Conservation (phyloP, 2,113 vertebrate genomes). For the Dipodomys spectabilis region DNA sequence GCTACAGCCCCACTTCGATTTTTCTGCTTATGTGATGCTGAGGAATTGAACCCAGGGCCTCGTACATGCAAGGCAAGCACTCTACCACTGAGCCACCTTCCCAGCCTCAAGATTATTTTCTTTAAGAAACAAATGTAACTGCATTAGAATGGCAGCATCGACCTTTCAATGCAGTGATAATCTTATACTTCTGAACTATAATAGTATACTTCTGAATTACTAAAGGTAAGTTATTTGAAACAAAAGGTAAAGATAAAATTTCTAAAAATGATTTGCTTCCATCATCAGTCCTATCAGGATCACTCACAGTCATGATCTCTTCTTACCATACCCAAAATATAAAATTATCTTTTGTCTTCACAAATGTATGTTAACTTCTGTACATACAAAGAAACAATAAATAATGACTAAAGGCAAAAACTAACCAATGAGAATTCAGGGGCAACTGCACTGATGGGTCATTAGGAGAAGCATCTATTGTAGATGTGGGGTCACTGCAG, state of each 20-base stretch:
- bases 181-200: not conserved
- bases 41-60: too few relatives aligned
- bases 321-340: not conserved
- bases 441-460: not conserved
- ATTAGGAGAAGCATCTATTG: not conserved
- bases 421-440: not conserved
- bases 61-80: too few relatives aligned
- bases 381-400: not conserved
- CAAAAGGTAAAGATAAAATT: not conserved
- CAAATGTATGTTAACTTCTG: not conserved
- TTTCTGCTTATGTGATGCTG: too few relatives aligned
- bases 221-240: not conserved
- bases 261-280: not conserved
- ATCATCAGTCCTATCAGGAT: slow-evolving; percentile 1
- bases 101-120: not conserved
- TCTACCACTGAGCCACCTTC: too few relatives aligned
- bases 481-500: too few relatives aligned
- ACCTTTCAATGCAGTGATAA: not conserved
- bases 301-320: not conserved
- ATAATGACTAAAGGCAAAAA: not conserved
- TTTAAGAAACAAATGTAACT: not conserved
- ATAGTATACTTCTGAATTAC: not conserved
- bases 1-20: too few relatives aligned
- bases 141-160: not conserved
- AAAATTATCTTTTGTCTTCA: not conserved